Evolutionary conservation across 1,140 invertebrate species (phyloP), one percentile per base, ranked within the genome.

Genomic region (Drosophila orosa): DNA sequence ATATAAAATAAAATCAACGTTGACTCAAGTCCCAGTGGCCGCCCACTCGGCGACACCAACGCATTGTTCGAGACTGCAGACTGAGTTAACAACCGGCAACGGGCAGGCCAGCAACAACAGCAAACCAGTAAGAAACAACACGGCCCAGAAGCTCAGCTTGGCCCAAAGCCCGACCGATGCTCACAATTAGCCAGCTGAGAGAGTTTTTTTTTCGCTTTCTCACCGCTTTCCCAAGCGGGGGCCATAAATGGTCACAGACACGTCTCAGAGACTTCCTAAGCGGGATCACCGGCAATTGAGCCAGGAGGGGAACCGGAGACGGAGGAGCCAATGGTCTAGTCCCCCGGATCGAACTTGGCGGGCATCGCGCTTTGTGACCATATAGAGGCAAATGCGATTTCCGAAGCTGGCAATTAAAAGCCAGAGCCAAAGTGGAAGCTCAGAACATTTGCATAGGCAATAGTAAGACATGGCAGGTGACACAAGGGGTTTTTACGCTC

Each of bases 1-100:
- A 80, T 80, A 84, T 85, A 89, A 89, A 71, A 89, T 79, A 89
- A 89, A 89, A 89, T 80, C 77, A 78, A 80, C 83, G 78, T 69
- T 76, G 74, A 77, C 63, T 77, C 63, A 61, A 77, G 63, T 13
- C 60, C 10, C 44, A 40, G 31, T 54, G 35, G 61, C 54, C 57
- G 65, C 74, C 65, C 72, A 75, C 67, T 68, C 69, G 62, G 35
- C 44, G 68, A 45, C 69, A 74, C 62, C 72, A 66, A 77, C 66
- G 42, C 60, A 52, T 62, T 39, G 19, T 29, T 52, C 35, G 24
- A 22, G 33, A 60, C 61, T 22, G 45, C 68, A 69, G 65, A 71
- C 67, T 22, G 45, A 71, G 67, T 57, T 33, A 71, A 57, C 50
- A 69, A 27, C 40, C 66, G 61, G 31, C 61, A 44, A 66, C 9